Evolutionary conservation across 2,888 invertebrate genomes (phyloP).

Genomic region (Conistra vaccinii): DNA sequence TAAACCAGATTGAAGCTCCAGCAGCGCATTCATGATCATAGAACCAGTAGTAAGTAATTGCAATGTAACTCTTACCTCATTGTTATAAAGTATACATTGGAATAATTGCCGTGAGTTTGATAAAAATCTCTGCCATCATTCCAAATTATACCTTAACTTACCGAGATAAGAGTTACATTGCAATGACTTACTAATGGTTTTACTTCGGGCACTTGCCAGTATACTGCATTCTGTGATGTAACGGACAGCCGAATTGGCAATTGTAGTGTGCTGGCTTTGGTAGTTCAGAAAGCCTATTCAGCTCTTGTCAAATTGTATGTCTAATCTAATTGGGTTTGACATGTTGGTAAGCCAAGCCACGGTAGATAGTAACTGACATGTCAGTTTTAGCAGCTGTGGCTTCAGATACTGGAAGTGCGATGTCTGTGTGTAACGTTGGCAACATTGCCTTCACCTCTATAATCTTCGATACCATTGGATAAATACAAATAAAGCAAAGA

Average conservation of each 20-base stretch:
- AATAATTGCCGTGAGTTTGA: no score
- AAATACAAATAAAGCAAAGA: background rate
- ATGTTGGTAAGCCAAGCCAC: no score
- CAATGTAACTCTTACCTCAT: no score
- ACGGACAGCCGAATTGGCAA: constrained; percentile 4
- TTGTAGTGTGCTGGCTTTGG: background rate
- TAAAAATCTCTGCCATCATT: no score
- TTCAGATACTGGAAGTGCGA: background rate
- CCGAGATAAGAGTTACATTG: no score
- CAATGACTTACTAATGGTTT: no score
- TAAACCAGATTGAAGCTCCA: background rate
- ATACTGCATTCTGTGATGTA: no score
- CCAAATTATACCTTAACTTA: no score
- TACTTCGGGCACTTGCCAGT: no score
- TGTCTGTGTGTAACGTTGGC: background rate
- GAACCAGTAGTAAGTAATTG: no score
- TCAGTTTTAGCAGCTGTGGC: background rate
- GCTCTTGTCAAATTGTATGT: constrained; percentile 1
- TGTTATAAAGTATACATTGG: no score
- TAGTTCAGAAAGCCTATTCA: background rate
- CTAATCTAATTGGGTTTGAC: background rate
- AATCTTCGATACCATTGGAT: background rate
- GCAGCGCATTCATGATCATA: no score
- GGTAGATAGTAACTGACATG: background rate
- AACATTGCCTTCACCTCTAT: background rate